These are phyloP conservation scores for Brachionichthys hirsutus DNA, from an alignment of 2,113 vertebrate genomes.

Conservation along the genomic window DNA sequence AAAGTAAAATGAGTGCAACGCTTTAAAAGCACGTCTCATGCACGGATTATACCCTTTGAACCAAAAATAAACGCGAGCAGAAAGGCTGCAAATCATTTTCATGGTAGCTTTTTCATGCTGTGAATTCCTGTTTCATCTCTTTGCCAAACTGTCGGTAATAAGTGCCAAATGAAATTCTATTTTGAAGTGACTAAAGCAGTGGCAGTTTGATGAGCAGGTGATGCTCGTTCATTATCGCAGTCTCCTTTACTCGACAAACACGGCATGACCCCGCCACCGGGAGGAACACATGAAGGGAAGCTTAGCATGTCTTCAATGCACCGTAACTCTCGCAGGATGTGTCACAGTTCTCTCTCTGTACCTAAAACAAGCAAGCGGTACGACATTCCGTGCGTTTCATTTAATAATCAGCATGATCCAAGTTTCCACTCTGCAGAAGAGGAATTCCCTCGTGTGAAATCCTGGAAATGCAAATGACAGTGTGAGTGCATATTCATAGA, in stretches of 20 bases:
- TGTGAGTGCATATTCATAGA: slow-evolving; percentile 54
- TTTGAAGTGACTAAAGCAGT: slow-evolving; percentile 20
- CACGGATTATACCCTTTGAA: slow-evolving; percentile 24
- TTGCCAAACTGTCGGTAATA: slow-evolving; percentile 43
- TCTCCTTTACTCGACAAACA: slow-evolving; percentile 29
- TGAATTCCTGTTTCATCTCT: slow-evolving; percentile 35
- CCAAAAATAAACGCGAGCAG: slow-evolving; percentile 15
- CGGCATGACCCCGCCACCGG: slow-evolving; percentile 56
- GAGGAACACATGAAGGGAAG: slow-evolving; percentile 69
- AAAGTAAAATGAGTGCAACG: slow-evolving; percentile 13
- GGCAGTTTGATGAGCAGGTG: slow-evolving; percentile 40
- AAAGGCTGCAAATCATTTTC: neutral
- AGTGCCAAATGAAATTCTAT: slow-evolving; percentile 47
- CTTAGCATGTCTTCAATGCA: slow-evolving; percentile 68
- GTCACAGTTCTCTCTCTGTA: slow-evolving; percentile 48
- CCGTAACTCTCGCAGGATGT: slow-evolving; percentile 43
- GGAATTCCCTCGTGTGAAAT: slow-evolving; percentile 48
- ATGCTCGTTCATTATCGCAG: slow-evolving; percentile 26
- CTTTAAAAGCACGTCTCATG: slow-evolving; percentile 21
- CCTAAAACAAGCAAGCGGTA: slow-evolving; percentile 54
- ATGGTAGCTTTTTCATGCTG: neutral
- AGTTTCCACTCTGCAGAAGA: slow-evolving; percentile 29
- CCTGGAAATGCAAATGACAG: slow-evolving; percentile 61
- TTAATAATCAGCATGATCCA: slow-evolving; percentile 55
- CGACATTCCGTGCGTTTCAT: slow-evolving; percentile 24